Evolutionary conservation across 2,797 vertebrate genomes (phyloP), one percentile per base, ranked within the genome.

Genomic region (Sebastes glaucus): DNA sequence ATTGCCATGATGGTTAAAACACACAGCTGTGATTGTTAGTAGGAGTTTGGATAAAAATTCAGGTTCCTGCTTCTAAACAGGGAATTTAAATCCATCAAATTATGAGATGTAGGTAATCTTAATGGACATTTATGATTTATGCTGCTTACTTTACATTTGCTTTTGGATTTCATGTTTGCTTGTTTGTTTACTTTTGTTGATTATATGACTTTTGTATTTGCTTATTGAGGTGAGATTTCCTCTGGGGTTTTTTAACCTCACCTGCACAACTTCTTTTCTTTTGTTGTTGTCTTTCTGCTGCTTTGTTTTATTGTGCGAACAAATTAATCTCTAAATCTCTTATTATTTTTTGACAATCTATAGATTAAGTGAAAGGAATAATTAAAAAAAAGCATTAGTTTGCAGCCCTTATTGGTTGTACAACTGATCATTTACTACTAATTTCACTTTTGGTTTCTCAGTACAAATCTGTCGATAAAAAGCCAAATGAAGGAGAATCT

Each of bases 11-110:
- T 28, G 3, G 11, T n/a, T 9, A n/a, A 42, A 46, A n/a, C 38
- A 42, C 16, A 56, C 5, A 46, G 33, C 22, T 3, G 5, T 68
- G 20, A 16, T 4, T 28, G 33, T 11, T 22, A 1, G 11, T 0
- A 7, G 6, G 32, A 38, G 33, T 33, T 57, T 11, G 4, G 4
- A 3, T 14, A 9, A 6, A 38, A 20, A 1, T 38, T 20, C 22
- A 20, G 1, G 22, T 27, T n/a, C 23, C 38, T 52, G 42, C 42
- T 11, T 53, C 9, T 3, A 27, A 62, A 23, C 11, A 42, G 23
- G 27, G 18, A 30, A 49, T 46, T 9, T 28, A 6, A 71, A 60
- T 2, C 56, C n/a, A 30, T 66, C 38, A 49, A 25, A 25, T 10
- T 9, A 6, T 46, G 42, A 66, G 64, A 28, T 16, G 2, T 18